Evolutionary conservation across 1,140 invertebrate genomes (phyloP), one percentile per base, ranked within the genome.

Genomic region (Pseudoatta argentina): DNA sequence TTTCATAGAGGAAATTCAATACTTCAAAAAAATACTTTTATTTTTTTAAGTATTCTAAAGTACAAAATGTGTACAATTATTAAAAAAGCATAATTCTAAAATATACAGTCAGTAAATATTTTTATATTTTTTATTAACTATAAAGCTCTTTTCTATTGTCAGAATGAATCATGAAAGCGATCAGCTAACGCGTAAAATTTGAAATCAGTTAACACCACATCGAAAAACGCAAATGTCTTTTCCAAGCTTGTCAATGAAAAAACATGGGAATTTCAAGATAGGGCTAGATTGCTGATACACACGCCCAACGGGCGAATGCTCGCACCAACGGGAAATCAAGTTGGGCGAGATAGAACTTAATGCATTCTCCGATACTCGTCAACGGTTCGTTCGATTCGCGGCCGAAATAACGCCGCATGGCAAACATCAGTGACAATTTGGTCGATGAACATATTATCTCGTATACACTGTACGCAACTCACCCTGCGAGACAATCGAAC

Each of bases 351-450:
- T 57, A 86, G 61, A 39, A 83, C 51, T 88, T 81, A 81, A 86
- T 89, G 66, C 61, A 88, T 86, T 86, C 21, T 67, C 88, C 87
- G 63, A 89, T 89, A 86, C 88, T 86, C 83, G 75, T 81, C 88
- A 64, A 69, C 69, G 75, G 34, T 51, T 75, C 66, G 82, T 79
- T 59, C 82, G 48, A 77, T 18, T 83, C 67, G 81, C 44, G 48
- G 66, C 71, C 71, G 39, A 76, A 81, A 87, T 78, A 89, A 79
- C 72, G 59, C 59, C 53, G 12, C 63, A 48, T 44, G 72, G 57
- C 78, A 85, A 81, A 89, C 64, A 77, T 86, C 57, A 34, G 53
- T 63, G 75, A 82, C 89, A 90, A 91, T 91, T 91, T 90, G 75
- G 63, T n/a, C 86, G 72, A 90, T 88, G 86, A 88, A 82, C 76